Evolutionary conservation across 2,797 vertebrate genomes (phyloP), one percentile per base, ranked within the genome.

Genomic region (Cephalopachus bancanus): DNA sequence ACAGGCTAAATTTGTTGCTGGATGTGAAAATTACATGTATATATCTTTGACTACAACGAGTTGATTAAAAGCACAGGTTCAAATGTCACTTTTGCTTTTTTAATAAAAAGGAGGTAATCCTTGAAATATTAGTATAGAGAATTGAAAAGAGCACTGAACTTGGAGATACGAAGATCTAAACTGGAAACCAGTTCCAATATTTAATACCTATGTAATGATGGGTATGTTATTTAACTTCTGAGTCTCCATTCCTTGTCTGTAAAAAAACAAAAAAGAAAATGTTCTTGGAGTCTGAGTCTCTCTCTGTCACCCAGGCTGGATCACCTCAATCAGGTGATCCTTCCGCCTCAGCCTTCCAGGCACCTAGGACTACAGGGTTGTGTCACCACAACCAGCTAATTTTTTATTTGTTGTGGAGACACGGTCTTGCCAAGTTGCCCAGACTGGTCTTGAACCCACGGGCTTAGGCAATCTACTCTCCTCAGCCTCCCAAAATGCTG

Each of bases 51-150:
- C 69, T 30, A 74, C n/a, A 74, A 83, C 20, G 55, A 74, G 60
- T 83, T 60, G 60, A 60, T n/a, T 89, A 75, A 88, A 95, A 83
- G 37, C 5, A 88, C 53, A 55, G 30, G 62, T 67, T 65, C 30
- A 57, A 44, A 83, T 62, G 71, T 44, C n/a, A 79, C 62, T 91
- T 92, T 72, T 80, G 60, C 5, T 83, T 87, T 91, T 79, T 89
- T 93, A 85, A 89, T 37, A n/a, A 84, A 83, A 93, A 85, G n/a
- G 16, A 17, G 3, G 57, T 19, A 16, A 33, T 51, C 14, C 51
- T 37, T 84, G 24, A 95, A 88, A 83, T 78, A 79, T 9, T 57
- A 76, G 57, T 17, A 69, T 60, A 69, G 49, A 33, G 83, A 76
- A 84, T 60, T 79, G 28, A 67, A 28, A 79, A 81, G 16, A 55